A percentile compares a stretch with the other conserved stretches of the same genome.
These are phyloP conservation scores for Capitulum mitella DNA, from an alignment of 2,888 invertebrate genomes.

Conservation along the genomic window DNA sequence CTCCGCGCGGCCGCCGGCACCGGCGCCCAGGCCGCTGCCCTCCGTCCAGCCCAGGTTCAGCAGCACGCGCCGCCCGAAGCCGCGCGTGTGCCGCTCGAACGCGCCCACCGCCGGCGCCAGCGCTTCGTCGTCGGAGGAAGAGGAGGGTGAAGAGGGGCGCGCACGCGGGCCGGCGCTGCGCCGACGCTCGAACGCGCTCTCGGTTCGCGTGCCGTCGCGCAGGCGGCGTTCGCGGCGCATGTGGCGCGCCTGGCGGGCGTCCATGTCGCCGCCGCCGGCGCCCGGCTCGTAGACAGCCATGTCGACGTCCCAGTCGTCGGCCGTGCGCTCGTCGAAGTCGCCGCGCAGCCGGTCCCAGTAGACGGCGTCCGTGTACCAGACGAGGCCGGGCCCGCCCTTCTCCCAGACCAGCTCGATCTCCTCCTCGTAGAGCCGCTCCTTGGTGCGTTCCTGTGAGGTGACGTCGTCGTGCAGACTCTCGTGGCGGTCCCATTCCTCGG, in stretches of 20 bases:
- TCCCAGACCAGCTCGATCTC: constrained; percentile 49
- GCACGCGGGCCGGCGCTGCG: neutral
- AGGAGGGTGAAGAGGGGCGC: neutral
- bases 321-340: constrained; percentile 50
- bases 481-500: constrained; percentile 52
- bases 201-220: constrained; percentile 29
- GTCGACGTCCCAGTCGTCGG: constrained; percentile 54
- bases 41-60: constrained; percentile 49
- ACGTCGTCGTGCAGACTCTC: constrained; percentile 50
- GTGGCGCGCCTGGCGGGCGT: constrained; percentile 46
- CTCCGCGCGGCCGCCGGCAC: constrained; percentile 29
- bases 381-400: constrained; percentile 53
- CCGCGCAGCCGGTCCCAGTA: constrained; percentile 50
- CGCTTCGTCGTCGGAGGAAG: too few species aligned
- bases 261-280: constrained; percentile 40
- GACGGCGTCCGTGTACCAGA: constrained; percentile 53
- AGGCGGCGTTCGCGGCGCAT: constrained; percentile 42
- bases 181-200: constrained; percentile 31
- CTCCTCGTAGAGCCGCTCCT: constrained; percentile 47
- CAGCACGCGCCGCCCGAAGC: constrained; percentile 47
- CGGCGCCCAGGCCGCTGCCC: constrained; percentile 48
- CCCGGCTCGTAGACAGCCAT: constrained; percentile 49
- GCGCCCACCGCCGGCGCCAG: constrained; percentile 40
- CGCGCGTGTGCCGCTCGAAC: constrained; percentile 47
- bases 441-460: constrained; percentile 45